phyloP scores from a whole-genome alignment of 2,113 vertebrate genomes.

The Scomber japonicus region DNA sequence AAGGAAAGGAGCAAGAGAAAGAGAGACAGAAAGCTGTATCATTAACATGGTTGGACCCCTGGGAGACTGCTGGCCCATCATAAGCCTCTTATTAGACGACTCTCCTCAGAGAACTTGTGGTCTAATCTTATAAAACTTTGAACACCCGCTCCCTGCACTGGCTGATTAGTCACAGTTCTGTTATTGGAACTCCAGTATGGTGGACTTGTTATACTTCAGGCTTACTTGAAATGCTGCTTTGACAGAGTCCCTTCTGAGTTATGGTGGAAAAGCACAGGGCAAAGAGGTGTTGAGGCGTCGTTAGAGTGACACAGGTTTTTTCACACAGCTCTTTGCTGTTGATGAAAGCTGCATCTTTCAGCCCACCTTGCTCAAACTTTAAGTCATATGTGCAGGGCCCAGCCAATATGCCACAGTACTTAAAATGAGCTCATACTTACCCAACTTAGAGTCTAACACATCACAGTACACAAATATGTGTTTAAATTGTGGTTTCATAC shows the following conservation, averaged over 20 bases:
- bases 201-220: conserved; percentile 41
- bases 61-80: conserved; percentile 58
- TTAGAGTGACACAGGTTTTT: conserved; percentile 54
- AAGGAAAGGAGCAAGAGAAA: conserved; percentile 23
- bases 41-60: conserved; percentile 62
- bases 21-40: conserved; percentile 55
- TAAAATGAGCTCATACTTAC: conserved; percentile 3
- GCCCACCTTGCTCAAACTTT: conserved; percentile 34
- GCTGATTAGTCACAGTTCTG: conserved; percentile 56
- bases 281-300: conserved; percentile 63
- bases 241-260: conserved; percentile 40
- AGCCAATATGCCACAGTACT: not conserved
- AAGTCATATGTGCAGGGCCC: not conserved
- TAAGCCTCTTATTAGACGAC: conserved; percentile 75
- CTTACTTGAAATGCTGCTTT: conserved; percentile 26
- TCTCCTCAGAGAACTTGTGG: conserved; percentile 68
- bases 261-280: conserved; percentile 32
- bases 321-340: conserved; percentile 39
- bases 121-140: conserved; percentile 75
- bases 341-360: conserved; percentile 66
- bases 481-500: conserved; percentile 2
- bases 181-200: conserved; percentile 37
- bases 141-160: conserved; percentile 55
- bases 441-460: conserved; percentile 2
- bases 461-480: not conserved